Base-by-base conservation (phyloP, 2,113 vertebrate species). In the Alces alces region DNA sequence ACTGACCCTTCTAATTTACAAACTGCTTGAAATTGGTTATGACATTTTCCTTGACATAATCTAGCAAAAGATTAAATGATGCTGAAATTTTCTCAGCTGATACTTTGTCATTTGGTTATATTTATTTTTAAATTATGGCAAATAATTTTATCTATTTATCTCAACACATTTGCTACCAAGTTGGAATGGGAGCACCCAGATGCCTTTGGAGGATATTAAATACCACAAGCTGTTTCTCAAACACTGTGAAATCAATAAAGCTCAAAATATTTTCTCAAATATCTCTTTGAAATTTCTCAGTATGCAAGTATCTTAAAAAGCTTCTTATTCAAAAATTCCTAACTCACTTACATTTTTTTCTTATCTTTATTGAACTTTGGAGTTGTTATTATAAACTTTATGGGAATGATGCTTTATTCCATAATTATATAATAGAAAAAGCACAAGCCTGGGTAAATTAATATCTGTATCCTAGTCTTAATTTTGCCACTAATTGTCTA, bases 221-320 rank as follows among this genome's bases (percentile, higher is more conserved):
- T 97, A 83, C 85, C 97, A 96, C 98, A 97, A 98, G 96, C 98
- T 98, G 98, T 95, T 97, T 96, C 86, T 85, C 83, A 93, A 97
- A 96, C 27, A 70, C 54, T 97, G 95, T 98, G 54, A 91, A 78
- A 94, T 97, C 96, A 97, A 92, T 98, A 98, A 92, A 97, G 86
- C 93, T 93, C 88, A 91, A 98, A 98, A 98, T 98, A 97, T 97
- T 98, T 98, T 95, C 93, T 92, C 95, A 98, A 86, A 91, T 96
- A 90, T 78, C 96, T 96, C n/a, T 8, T 33, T 52, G 55, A 57
- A 52, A 58, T 39, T 94, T 95, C 60, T 93, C 87, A 96, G 91
- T 39, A 64, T 84, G 70, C 25, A 96, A 95, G 23, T 86, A 87
- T 94, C 47, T 95, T 85, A 52, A 93, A 93, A 90, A 92, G 33